A percentile compares a stretch with the other conserved stretches of the same genome.
Evolutionary conservation across 2,797 vertebrate species (phyloP).

Genomic region (Falco peregrinus): DNA sequence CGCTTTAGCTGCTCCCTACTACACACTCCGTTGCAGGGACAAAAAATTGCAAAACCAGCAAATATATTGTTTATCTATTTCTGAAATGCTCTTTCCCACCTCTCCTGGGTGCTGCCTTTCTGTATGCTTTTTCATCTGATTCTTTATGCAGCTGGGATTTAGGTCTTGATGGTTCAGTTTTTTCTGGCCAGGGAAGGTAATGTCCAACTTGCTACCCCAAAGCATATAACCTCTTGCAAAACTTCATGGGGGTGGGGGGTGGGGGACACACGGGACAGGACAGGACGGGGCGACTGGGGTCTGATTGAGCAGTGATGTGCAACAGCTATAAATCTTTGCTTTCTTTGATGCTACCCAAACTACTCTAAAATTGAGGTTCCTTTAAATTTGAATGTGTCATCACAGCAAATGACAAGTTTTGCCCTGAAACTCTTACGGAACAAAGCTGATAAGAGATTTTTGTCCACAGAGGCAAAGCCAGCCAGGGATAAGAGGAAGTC

Average conservation of each 20-base stretch:
- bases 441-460: neutral
- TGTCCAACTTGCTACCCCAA: neutral
- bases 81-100: neutral
- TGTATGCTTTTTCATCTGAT: neutral
- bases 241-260: neutral
- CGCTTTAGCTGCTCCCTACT: conserved; percentile 22
- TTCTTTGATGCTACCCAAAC: neutral
- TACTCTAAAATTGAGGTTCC: neutral
- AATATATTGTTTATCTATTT: neutral
- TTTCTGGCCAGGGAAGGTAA: neutral
- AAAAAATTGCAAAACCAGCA: conserved; percentile 50
- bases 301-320: neutral
- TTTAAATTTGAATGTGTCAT: neutral
- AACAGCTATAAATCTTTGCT: neutral
- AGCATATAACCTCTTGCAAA: neutral
- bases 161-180: neutral
- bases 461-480: neutral
- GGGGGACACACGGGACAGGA: too few relatives aligned
- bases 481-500: neutral
- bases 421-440: neutral
- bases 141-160: neutral
- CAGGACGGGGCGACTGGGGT: neutral
- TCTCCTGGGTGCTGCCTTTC: neutral
- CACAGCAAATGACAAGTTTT: neutral
- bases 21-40: neutral